A percentile compares a stretch with the other conserved stretches of the same genome.
Evolutionary conservation across 2,113 vertebrate species (phyloP).

Genomic region (Micronycteris hirsuta): DNA sequence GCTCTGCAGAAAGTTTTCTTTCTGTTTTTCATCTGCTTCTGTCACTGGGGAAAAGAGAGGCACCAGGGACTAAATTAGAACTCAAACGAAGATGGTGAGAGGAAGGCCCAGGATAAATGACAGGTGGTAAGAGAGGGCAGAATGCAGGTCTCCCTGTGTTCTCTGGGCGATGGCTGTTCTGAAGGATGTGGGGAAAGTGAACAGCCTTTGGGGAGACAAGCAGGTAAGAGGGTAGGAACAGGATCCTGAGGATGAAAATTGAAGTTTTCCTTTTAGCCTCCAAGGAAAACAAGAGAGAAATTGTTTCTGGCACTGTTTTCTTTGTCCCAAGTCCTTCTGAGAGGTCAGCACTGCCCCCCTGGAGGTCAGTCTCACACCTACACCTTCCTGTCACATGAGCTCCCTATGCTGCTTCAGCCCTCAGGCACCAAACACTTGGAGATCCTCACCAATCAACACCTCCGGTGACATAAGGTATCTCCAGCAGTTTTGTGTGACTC

Average conservation of each 20-base stretch:
- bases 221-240: neutral
- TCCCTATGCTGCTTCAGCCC: neutral
- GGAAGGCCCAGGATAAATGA: neutral
- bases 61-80: conserved; percentile 28
- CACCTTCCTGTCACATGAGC: fast-evolving
- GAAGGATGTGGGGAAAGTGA: conserved; percentile 7
- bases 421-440: neutral
- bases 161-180: neutral
- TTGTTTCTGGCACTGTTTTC: neutral
- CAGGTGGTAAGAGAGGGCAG: neutral
- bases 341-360: neutral
- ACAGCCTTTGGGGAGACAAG: neutral
- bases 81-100: conserved; percentile 2
- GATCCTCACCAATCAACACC: neutral
- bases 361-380: neutral
- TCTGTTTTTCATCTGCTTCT: neutral
- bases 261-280: conserved; percentile 32
- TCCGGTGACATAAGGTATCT: neutral
- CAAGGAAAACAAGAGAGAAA: neutral
- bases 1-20: neutral
- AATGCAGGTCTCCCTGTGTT: neutral
- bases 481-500: neutral
- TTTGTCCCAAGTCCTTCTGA: neutral
- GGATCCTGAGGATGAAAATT: neutral
- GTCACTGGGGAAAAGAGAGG: neutral